Percentiles rank a stretch among this genome's conserved stretches.
phyloP scores from a whole-genome alignment of 2,797 vertebrate genomes.

The Numenius phaeopus region DNA sequence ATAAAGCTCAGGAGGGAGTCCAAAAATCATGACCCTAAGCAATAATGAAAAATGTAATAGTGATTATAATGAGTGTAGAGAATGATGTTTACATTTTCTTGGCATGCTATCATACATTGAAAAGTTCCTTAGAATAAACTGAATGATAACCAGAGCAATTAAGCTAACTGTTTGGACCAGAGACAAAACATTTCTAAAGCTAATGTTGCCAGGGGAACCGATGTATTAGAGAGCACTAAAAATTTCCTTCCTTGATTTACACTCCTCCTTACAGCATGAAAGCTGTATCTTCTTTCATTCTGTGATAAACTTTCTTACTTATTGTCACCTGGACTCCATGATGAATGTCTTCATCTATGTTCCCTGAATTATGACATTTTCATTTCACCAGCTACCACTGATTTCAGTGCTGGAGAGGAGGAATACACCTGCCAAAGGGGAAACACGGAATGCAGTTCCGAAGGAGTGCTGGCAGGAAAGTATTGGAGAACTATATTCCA shows the following conservation, averaged over 20 bases:
- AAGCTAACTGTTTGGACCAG: slow-evolving; percentile 42
- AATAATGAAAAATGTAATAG: neutral
- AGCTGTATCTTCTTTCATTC: neutral
- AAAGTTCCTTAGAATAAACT: slow-evolving; percentile 37
- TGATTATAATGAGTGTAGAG: neutral
- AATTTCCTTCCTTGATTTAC: neutral
- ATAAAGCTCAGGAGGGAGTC: neutral
- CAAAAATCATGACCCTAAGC: neutral
- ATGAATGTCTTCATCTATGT: neutral
- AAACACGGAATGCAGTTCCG: neutral
- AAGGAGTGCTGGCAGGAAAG: neutral
- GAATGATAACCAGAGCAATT: slow-evolving; percentile 29
- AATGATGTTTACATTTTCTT: slow-evolving; percentile 21
- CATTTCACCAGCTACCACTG: neutral
- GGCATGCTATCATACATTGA: neutral
- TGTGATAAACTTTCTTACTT: neutral
- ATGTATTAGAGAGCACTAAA: slow-evolving; percentile 1
- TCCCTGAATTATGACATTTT: neutral
- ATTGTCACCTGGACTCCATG: neutral
- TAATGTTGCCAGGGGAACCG: slow-evolving; percentile 62
- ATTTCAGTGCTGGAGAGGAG: neutral
- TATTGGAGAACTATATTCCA: neutral
- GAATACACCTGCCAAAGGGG: neutral
- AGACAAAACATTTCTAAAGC: slow-evolving; percentile 42
- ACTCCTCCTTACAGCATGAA: neutral